Percentiles rank a stretch among this genome's conserved stretches.
phyloP scores from a whole-genome alignment of 2,888 invertebrate species.

The Phyllotreta striolata region DNA sequence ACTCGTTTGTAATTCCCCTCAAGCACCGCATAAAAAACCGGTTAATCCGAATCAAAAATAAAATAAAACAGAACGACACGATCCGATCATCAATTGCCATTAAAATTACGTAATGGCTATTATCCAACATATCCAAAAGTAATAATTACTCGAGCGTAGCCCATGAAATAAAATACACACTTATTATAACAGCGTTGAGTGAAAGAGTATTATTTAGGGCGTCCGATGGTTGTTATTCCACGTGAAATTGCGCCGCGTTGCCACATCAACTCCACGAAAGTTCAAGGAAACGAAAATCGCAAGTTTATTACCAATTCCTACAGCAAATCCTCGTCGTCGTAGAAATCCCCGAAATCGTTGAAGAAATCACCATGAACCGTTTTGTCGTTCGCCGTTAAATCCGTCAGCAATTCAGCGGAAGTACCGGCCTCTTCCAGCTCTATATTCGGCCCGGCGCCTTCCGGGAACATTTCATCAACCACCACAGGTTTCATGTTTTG shows the following conservation, averaged over 20 bases:
- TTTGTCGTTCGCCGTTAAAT: too few species aligned
- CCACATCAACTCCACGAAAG: background rate
- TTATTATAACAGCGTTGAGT: constrained; percentile 16
- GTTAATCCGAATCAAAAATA: background rate
- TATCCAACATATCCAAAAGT: constrained; percentile 24
- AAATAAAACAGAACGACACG: constrained; percentile 7
- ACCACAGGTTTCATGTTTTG: too few species aligned
- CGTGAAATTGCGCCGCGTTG: constrained; percentile 27
- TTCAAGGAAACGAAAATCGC: too few species aligned
- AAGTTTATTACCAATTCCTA: background rate
- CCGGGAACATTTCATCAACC: too few species aligned
- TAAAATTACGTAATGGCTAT: constrained; percentile 29
- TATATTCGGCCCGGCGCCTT: too few species aligned
- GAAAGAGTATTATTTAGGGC: constrained; percentile 27
- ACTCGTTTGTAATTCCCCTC: constrained; percentile 8
- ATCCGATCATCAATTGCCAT: constrained; percentile 17
- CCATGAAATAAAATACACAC: constrained; percentile 13
- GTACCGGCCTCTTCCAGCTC: too few species aligned
- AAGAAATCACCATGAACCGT: too few species aligned
- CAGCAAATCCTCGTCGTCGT: background rate
- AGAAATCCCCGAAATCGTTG: too few species aligned
- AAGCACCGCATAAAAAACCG: background rate
- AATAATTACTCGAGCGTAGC: constrained; percentile 15
- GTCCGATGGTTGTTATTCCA: constrained; percentile 25
- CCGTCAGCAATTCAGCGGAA: too few species aligned